Evolutionary conservation across 1,140 invertebrate species (phyloP).

Genomic region (Formica exsecta): DNA sequence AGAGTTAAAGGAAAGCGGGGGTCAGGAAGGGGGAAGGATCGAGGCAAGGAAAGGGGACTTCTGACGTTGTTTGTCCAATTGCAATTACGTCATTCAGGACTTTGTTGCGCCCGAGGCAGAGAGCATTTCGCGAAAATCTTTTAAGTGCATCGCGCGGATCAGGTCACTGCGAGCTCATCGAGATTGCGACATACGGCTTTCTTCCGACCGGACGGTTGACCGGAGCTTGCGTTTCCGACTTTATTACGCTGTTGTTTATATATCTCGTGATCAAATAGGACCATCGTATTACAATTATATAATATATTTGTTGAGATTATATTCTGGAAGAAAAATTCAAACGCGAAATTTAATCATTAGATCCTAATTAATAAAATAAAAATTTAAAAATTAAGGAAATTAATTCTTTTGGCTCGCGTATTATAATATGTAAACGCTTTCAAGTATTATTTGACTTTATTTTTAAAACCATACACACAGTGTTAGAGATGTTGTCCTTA

Average conservation of each 20-base stretch:
- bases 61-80: constrained; percentile 69
- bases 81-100: constrained; percentile 65
- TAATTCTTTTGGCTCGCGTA: no score
- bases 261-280: not conserved
- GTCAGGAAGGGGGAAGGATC: not conserved
- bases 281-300: constrained; percentile 3
- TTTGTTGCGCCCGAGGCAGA: constrained; percentile 44
- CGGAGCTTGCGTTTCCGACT: constrained; percentile 9
- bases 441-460: no score
- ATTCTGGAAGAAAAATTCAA: not conserved
- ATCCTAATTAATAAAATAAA: not conserved
- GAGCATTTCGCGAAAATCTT: constrained; percentile 59
- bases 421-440: no score
- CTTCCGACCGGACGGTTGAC: not conserved
- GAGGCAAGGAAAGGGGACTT: constrained; percentile 1
- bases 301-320: not conserved
- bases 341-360: not conserved
- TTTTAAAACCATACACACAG: no score
- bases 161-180: not conserved
- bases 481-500: no score
- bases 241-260: constrained; percentile 3
- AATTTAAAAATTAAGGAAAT: constrained; percentile 9
- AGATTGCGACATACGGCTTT: constrained; percentile 22
- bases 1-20: not conserved
- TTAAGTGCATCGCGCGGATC: constrained; percentile 43